Percentiles rank a stretch among this genome's conserved stretches.
These are phyloP conservation scores for Bombus ignitus DNA, from an alignment of 1,140 invertebrate genomes.

Conservation along the genomic window DNA sequence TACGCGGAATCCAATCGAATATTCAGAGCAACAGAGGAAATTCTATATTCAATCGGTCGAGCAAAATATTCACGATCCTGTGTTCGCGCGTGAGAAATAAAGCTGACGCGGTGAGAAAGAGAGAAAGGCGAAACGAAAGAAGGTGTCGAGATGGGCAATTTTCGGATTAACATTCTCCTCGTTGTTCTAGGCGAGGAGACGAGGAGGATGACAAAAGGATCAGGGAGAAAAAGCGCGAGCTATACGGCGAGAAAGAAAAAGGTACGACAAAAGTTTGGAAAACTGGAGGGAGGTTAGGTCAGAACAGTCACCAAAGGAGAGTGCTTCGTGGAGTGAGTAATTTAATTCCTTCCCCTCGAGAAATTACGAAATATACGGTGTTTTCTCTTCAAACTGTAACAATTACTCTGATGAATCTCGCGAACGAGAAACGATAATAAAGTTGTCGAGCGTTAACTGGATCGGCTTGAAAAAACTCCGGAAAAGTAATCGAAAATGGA, in stretches of 20 bases:
- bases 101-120: not conserved
- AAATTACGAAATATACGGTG: slow-evolving; percentile 2
- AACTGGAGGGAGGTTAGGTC: not conserved
- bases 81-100: not conserved
- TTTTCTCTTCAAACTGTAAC: not conserved
- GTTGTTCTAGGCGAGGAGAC: slow-evolving; percentile 10
- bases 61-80: not conserved
- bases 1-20: slow-evolving; percentile 33
- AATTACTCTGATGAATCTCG: not conserved
- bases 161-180: slow-evolving; percentile 39
- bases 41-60: slow-evolving; percentile 18
- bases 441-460: not conserved
- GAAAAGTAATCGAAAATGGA: not conserved
- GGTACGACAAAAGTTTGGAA: not conserved
- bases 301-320: not conserved
- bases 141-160: slow-evolving; percentile 44
- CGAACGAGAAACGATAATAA: not conserved
- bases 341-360: not conserved
- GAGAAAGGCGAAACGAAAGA: not conserved
- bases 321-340: not conserved
- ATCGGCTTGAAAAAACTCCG: not conserved
- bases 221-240: not conserved
- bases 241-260: not conserved
- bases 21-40: slow-evolving; percentile 5
- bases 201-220: slow-evolving; percentile 2